These are phyloP conservation scores for Nasonovia ribisnigri DNA, from an alignment of 2,888 invertebrate species.

Conservation along the genomic window DNA sequence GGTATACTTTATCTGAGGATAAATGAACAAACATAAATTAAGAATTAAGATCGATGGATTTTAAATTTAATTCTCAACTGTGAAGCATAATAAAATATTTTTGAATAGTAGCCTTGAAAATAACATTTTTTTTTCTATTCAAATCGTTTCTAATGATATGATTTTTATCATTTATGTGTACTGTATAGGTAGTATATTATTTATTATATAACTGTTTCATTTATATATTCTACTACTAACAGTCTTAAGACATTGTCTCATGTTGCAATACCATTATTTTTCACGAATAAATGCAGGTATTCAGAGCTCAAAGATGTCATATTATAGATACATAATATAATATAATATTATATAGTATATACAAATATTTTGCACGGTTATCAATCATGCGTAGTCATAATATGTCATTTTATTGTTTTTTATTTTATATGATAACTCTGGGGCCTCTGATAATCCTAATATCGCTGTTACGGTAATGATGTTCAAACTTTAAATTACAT, in stretches of 20 bases:
- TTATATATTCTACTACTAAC: not conserved
- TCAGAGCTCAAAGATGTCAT: not conserved
- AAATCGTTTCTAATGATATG: not conserved
- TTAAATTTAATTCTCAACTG: not conserved
- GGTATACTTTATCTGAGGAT: constrained; percentile 6
- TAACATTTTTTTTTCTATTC: not conserved
- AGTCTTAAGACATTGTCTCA: not conserved
- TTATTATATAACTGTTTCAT: not conserved
- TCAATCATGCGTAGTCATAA: not conserved
- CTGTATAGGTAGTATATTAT: not conserved
- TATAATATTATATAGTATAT: not conserved
- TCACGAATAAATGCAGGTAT: not conserved
- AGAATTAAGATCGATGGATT: not conserved
- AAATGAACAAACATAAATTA: constrained; percentile 23
- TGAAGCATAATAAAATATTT: not conserved
- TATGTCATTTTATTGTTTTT: constrained; percentile 29
- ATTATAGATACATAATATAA: not conserved
- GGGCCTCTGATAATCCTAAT: no score
- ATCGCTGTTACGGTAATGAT: not conserved
- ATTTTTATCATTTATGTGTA: not conserved
- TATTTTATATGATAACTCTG: not conserved
- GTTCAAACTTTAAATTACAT: not conserved
- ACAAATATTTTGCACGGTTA: not conserved
- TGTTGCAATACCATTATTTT: not conserved
- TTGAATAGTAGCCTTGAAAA: constrained; percentile 15